A percentile compares a stretch with the other conserved stretches of the same genome.
phyloP scores from a whole-genome alignment of 2,113 vertebrate genomes.

The Notechis scutatus region DNA sequence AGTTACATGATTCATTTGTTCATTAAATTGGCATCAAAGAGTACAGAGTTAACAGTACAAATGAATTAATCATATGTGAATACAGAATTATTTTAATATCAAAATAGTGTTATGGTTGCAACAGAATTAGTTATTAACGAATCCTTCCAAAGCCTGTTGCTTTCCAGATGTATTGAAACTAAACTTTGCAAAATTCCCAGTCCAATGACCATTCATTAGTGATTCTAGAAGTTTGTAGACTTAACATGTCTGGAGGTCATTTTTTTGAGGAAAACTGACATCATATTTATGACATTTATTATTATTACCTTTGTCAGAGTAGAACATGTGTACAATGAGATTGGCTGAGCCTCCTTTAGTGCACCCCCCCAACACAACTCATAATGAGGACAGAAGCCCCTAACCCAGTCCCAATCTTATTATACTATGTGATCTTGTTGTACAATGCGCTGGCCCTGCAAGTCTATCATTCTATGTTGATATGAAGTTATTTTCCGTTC shows the following conservation, averaged over 20 bases:
- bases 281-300: not conserved
- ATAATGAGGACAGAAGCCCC: no score
- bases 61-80: not conserved
- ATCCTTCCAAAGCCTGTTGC: not conserved
- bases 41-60: not conserved
- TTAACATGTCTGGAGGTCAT: not conserved
- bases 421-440: no score
- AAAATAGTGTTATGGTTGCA: not conserved
- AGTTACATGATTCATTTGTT: not conserved
- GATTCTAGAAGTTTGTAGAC: not conserved
- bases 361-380: no score
- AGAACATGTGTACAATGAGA: no score
- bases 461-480: no score
- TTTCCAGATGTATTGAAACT: not conserved
- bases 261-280: not conserved
- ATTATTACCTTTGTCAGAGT: no score
- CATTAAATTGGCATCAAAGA: not conserved
- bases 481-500: no score
- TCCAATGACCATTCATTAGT: not conserved
- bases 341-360: no score
- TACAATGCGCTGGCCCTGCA: no score
- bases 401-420: no score
- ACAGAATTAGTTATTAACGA: not conserved
- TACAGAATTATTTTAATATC: not conserved
- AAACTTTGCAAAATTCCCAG: not conserved